Evolutionary conservation across 2,113 vertebrate species (phyloP).

Genomic region (Trogon surrucura): DNA sequence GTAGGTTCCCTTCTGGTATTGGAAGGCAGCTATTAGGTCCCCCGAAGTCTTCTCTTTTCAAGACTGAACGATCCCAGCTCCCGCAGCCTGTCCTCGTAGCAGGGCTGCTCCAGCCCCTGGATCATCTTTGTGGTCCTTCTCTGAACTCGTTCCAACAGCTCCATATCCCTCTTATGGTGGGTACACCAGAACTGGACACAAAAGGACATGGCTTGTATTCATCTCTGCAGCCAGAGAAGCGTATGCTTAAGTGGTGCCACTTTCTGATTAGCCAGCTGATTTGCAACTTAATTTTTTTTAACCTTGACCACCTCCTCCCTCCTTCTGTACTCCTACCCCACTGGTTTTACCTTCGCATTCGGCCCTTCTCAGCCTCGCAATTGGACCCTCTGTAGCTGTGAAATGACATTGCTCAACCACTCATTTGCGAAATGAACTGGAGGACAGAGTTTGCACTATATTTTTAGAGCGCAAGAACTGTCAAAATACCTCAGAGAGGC

Average conservation of each 20-base stretch:
- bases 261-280: neutral
- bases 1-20: too few relatives aligned
- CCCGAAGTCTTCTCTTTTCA: too few relatives aligned
- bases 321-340: neutral
- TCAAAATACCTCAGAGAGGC: neutral
- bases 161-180: too few relatives aligned
- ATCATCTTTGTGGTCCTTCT: too few relatives aligned
- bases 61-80: too few relatives aligned
- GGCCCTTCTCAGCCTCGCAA: neutral
- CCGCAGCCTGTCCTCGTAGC: too few relatives aligned
- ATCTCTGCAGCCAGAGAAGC: neutral
- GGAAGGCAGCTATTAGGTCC: too few relatives aligned
- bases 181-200: too few relatives aligned
- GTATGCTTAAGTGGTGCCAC: neutral
- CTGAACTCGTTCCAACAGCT: too few relatives aligned
- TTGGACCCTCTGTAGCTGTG: neutral
- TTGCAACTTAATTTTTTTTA: neutral
- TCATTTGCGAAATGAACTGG: neutral
- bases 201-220: neutral
- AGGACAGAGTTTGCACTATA: neutral
- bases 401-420: neutral
- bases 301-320: neutral
- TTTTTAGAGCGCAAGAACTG: neutral
- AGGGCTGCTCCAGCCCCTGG: too few relatives aligned
- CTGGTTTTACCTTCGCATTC: neutral